Conservation (phyloP, 2,113 vertebrate species). For the Mustela lutreola region DNA sequence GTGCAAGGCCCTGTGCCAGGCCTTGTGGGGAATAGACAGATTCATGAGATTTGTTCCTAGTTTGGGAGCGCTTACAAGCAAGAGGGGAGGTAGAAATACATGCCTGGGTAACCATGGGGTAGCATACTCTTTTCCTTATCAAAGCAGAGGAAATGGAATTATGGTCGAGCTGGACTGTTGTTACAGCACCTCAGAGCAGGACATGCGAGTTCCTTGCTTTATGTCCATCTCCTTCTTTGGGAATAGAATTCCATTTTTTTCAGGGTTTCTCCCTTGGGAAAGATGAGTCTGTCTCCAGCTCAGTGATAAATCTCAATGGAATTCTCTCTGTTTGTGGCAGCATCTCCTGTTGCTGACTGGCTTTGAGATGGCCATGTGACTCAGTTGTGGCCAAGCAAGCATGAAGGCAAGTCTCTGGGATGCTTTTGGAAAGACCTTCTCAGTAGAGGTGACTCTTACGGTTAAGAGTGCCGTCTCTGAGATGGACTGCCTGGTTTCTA, state of each 20-base stretch:
- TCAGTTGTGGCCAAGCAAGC: not conserved
- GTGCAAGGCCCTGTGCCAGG: not conserved
- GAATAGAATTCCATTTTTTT: not conserved
- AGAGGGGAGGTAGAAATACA: not conserved
- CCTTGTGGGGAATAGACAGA: not conserved
- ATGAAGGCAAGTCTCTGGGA: not conserved
- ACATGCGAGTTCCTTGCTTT: not conserved
- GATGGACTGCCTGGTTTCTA: not conserved
- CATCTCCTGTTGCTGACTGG: not conserved
- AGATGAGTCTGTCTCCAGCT: not conserved
- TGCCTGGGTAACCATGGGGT: not conserved
- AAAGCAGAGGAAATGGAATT: not conserved
- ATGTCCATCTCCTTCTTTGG: not conserved
- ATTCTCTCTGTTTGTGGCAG: not conserved
- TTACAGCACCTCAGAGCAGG: not conserved
- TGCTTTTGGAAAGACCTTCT: not conserved
- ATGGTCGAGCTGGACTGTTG: not conserved
- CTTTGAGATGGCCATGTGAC: not conserved
- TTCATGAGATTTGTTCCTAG: constrained; percentile 1
- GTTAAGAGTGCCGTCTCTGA: not conserved
- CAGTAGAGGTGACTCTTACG: not conserved
- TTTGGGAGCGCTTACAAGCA: not conserved
- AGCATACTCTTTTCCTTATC: not conserved
- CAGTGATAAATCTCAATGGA: not conserved
- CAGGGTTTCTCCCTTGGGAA: not conserved